Percentiles rank a stretch among this genome's conserved stretches.
These are phyloP conservation scores for Gnatocerus cornutus DNA, from an alignment of 2,888 invertebrate genomes.

Conservation along the genomic window DNA sequence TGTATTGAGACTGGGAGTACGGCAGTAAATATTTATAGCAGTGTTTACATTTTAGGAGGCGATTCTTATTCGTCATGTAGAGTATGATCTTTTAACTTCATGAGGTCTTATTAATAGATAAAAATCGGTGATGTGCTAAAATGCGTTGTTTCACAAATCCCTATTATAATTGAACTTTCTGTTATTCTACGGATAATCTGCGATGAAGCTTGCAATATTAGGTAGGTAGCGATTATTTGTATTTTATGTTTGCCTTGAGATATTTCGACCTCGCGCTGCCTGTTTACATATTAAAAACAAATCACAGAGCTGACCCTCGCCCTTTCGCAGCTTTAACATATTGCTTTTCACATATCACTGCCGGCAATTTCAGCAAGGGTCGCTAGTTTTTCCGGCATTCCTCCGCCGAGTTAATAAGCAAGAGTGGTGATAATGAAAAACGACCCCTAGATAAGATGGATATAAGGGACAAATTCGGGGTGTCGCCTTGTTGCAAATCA, in stretches of 20 bases:
- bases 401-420: constrained; percentile 51
- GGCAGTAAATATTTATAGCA: constrained; percentile 32
- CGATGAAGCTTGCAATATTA: too few species aligned
- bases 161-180: too few species aligned
- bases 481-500: constrained; percentile 50
- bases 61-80: constrained; percentile 28
- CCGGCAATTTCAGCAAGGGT: constrained; percentile 51
- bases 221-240: too few species aligned
- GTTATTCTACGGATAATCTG: too few species aligned
- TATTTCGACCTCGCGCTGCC: neutral
- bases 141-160: too few species aligned
- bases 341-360: constrained; percentile 53
- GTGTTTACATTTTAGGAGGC: constrained; percentile 34
- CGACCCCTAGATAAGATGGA: constrained; percentile 13
- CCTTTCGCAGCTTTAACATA: constrained; percentile 31
- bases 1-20: neutral
- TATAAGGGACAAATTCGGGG: constrained; percentile 24
- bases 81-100: too few species aligned
- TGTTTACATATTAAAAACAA: constrained; percentile 33
- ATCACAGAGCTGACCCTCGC: constrained; percentile 31
- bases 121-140: too few species aligned
- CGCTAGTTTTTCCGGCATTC: constrained; percentile 52
- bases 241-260: constrained; percentile 1
- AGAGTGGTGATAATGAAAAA: constrained; percentile 27
- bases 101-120: too few species aligned